Conservation (phyloP, 1,140 invertebrate genomes). For the Lerema accius region DNA sequence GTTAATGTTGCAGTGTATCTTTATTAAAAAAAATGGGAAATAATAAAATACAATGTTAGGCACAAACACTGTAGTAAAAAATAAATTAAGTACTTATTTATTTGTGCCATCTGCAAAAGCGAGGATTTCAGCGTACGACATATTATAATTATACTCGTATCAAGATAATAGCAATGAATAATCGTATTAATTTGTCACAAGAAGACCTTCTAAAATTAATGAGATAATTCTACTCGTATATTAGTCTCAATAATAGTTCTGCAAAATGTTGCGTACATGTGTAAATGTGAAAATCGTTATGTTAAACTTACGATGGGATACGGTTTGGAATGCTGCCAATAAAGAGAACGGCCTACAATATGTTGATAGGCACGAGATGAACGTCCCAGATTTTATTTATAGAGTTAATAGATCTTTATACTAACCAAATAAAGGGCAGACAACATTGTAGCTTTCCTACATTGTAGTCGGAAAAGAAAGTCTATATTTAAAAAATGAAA, state of each 20-base stretch:
- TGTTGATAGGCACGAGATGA: slow-evolving; percentile 39
- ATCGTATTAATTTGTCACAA: too few relatives aligned
- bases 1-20: too few relatives aligned
- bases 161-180: too few relatives aligned
- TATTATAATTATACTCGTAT: too few relatives aligned
- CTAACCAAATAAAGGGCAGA: slow-evolving; percentile 24
- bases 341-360: slow-evolving; percentile 22
- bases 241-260: not conserved
- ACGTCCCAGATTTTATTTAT: slow-evolving; percentile 46
- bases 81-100: too few relatives aligned
- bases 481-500: too few relatives aligned
- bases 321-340: slow-evolving; percentile 32
- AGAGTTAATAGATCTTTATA: slow-evolving; percentile 30
- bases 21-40: too few relatives aligned
- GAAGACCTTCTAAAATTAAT: not conserved
- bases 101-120: too few relatives aligned
- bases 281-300: slow-evolving; percentile 29
- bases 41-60: too few relatives aligned
- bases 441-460: not conserved
- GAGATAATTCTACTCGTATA: not conserved
- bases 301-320: slow-evolving; percentile 24
- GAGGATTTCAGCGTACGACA: too few relatives aligned
- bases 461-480: not conserved
- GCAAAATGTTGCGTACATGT: slow-evolving; percentile 20
- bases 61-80: too few relatives aligned